Conservation (phyloP, 1,140 invertebrate genomes). For the Pectinophora gossypiella region DNA sequence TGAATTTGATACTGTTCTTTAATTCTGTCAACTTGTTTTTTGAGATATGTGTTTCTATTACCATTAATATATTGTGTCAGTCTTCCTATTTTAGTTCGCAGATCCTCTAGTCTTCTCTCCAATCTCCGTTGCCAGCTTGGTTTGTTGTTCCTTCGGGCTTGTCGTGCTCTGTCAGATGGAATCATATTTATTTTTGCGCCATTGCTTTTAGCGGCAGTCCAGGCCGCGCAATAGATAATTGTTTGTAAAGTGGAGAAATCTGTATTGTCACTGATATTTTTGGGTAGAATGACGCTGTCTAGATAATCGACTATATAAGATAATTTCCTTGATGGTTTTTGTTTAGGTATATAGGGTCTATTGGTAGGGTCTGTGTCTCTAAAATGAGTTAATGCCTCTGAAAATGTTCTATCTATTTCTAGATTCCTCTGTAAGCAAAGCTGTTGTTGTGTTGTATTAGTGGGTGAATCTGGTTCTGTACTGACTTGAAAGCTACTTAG, state of each 20-base stretch:
- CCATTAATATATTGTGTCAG: slow-evolving; percentile 8
- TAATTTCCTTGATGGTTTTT: slow-evolving; percentile 21
- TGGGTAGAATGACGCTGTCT: slow-evolving; percentile 12
- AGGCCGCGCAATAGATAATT: slow-evolving; percentile 17
- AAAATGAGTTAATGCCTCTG: not conserved
- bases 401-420: not conserved
- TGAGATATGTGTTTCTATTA: slow-evolving; percentile 1
- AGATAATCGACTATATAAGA: slow-evolving; percentile 10
- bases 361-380: slow-evolving; percentile 6
- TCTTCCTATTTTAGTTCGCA: slow-evolving; percentile 8
- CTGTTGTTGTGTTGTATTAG: not conserved
- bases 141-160: not conserved
- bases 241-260: slow-evolving; percentile 12
- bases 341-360: slow-evolving; percentile 22
- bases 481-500: not conserved
- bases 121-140: slow-evolving; percentile 9
- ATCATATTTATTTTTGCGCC: slow-evolving; percentile 2
- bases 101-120: slow-evolving; percentile 1
- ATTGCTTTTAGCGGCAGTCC: slow-evolving; percentile 15
- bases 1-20: slow-evolving; percentile 15
- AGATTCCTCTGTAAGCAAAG: not conserved
- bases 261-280: slow-evolving; percentile 9
- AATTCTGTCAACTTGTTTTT: slow-evolving; percentile 12
- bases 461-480: too few relatives aligned
- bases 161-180: not conserved